phyloP scores from a whole-genome alignment of 1,140 invertebrate genomes.

The Luehdorfia chinensis region DNA sequence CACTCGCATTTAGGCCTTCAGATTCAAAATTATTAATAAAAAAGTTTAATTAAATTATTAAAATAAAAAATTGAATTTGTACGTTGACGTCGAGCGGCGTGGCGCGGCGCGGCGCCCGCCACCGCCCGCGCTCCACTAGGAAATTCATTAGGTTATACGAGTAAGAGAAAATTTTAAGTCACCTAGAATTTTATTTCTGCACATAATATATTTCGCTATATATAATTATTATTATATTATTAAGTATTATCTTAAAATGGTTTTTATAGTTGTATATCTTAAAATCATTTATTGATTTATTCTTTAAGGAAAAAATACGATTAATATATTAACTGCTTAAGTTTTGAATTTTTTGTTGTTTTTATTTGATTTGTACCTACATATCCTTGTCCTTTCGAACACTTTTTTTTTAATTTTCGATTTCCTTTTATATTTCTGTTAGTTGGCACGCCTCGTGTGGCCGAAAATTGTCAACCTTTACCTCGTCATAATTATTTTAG shows the following conservation, averaged over 20 bases:
- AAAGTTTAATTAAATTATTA: conserved; percentile 73
- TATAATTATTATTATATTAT: conserved; percentile 77
- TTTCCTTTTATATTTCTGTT: conserved; percentile 44
- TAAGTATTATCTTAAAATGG: conserved; percentile 75
- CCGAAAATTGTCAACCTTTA: conserved; percentile 72
- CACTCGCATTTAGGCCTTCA: conserved; percentile 79
- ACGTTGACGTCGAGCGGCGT: conserved; percentile 63
- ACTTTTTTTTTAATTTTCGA: conserved; percentile 39
- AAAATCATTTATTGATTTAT: conserved; percentile 77
- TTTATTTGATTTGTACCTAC: conserved; percentile 55
- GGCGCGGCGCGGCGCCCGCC: conserved; percentile 32
- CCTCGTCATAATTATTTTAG: conserved; percentile 74
- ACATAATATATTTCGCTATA: conserved; percentile 82
- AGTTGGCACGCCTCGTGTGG: conserved; percentile 44
- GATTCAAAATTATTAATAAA: conserved; percentile 78
- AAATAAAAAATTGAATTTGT: too few relatives aligned
- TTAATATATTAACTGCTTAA: conserved; percentile 77
- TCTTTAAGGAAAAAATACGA: conserved; percentile 73
- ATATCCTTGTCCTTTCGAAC: conserved; percentile 50
- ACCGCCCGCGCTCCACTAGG: conserved; percentile 61
- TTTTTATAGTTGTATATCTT: conserved; percentile 77
- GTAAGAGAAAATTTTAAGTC: conserved; percentile 79
- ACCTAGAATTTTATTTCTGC: conserved; percentile 81
- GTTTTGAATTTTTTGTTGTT: conserved; percentile 72
- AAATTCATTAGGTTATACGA: conserved; percentile 75